Percentiles rank a stretch among this genome's conserved stretches.
Conservation (phyloP, 2,113 vertebrate species). For the Chaenocephalus aceratus region DNA sequence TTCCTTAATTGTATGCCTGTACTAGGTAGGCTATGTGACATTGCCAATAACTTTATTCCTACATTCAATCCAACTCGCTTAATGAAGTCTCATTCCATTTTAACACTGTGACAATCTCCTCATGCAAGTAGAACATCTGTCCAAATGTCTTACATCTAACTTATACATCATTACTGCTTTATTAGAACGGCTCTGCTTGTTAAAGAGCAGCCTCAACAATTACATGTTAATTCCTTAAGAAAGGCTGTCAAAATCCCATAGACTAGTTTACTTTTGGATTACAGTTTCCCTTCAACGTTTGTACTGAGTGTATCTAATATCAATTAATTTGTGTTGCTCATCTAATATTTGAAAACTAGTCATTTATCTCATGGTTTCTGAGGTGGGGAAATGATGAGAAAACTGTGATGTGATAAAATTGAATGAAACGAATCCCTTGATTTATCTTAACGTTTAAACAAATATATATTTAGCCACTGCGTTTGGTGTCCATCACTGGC, state of each 20-base stretch:
- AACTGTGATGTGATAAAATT: slow-evolving; percentile 21
- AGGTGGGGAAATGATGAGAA: slow-evolving; percentile 6
- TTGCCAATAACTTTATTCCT: slow-evolving; percentile 63
- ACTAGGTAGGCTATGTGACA: slow-evolving; percentile 28
- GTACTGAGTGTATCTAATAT: slow-evolving; percentile 34
- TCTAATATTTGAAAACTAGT: slow-evolving; percentile 23
- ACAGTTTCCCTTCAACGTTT: slow-evolving; percentile 32
- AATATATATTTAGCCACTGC: slow-evolving; percentile 14
- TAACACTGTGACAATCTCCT: slow-evolving; percentile 82
- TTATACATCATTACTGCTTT: slow-evolving; percentile 21
- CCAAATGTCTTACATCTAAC: slow-evolving; percentile 25
- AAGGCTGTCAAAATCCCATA: slow-evolving; percentile 35
- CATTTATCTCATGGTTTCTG: slow-evolving; percentile 11
- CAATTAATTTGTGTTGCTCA: slow-evolving; percentile 47
- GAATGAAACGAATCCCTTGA: slow-evolving; percentile 41
- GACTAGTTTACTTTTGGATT: slow-evolving; percentile 45
- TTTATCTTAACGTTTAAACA: slow-evolving; percentile 2
- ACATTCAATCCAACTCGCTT: slow-evolving; percentile 42
- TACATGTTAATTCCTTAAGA: slow-evolving; percentile 27
- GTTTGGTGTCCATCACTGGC: slow-evolving; percentile 29
- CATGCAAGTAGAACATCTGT: slow-evolving; percentile 36
- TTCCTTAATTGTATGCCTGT: slow-evolving; percentile 64
- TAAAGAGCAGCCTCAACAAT: slow-evolving; percentile 40
- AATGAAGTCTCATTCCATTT: slow-evolving; percentile 71
- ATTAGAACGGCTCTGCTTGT: slow-evolving; percentile 51